Base-by-base conservation (phyloP, 2,888 invertebrate genomes). In the Drosophila trichaetosa region DNA sequence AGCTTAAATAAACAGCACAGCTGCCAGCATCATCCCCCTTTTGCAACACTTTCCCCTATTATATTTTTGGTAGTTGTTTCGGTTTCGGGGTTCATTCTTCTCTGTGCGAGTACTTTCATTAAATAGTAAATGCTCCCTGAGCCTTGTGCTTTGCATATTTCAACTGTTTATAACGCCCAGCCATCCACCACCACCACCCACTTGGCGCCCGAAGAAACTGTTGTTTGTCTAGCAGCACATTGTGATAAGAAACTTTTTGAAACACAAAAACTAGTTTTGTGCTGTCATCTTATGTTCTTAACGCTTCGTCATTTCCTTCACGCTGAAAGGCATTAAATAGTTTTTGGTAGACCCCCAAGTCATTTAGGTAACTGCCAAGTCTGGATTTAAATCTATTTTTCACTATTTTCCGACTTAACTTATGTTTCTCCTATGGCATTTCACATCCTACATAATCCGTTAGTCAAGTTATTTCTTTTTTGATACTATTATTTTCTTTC, bases 1-100 rank as follows among this genome's bases (percentile, higher is more conserved):
- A 80, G 84, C 89, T 88, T 83, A 84, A 86, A 73, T 76, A 88
- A 88, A 84, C 76, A 84, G 73, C 54, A 38, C 51, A 56, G 61
- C 68, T 68, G 67, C 59, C 53, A 46, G 75, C 61, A 16, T 2
- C 16, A 1, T 5, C 18, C 21, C 29, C 77, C 70, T 60, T 83
- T 84, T 76, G 89, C 86, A 85, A 89, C 83, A 85, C 83, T 87
- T 88, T 83, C 69, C 54, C 69, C 57, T 46, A 52, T 60, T 61
- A 70, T 69, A 51, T 75, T 60, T 21, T 27, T 36, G 31, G 38
- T 34, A 40, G 68, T 68, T 34, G 62, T 64, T 77, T 86, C 59
- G 63, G 74, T 75, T 75, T 56, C 48, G 69, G 69, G 63, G 74
- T 36, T 60, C 49, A 46, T 40, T 57, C 31, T 57, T 16, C 36